Base-by-base conservation (phyloP, 2,113 vertebrate species). In the Tragelaphus scriptus region DNA sequence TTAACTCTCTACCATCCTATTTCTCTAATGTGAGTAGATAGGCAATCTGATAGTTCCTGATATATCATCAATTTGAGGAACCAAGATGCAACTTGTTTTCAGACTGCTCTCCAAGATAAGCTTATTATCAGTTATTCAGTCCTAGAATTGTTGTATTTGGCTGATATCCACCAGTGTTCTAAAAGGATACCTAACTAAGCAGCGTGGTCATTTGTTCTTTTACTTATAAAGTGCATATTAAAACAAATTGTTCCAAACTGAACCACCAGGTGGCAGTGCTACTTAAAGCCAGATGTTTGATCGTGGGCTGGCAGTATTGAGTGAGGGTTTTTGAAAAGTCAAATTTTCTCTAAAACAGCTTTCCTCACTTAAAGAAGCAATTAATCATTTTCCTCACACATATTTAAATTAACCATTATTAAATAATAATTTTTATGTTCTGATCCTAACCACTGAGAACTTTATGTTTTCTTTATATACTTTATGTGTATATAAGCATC, bases 231-330 rank as follows among this genome's bases (percentile, higher is more conserved):
- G 25, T 55, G 7, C 40, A 21, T 80, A 59, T 36, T 75, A 30
- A 85, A 90, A 55, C 68, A 77, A 19, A 13, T 75, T 75, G n/a
- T 75, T 75, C 68, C 36, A 84, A 40, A 59, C 15, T 49, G 12
- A 53, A 65, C 93, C 97, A 84, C 86, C n/a, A 97, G 98, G 86
- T 98, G 98, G 97, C 97, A 96, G 91, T 71, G n/a, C 85, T 36
- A 26, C 75, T 85, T 61, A 96, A 90, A 88, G 44, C 59, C 85
- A 40, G 80, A 44, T 44, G 15, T 88, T 55, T 19, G 6, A 3
- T 56, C 10, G 17, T 47, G 30, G 30, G 30, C 61, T 65, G 19
- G 44, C 65, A 55, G 2, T 53, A 5, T 47, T 82, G 77, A 88
- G 47, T 86, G 75, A 88, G 47, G 6, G 49, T 61, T 91, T 90